These are phyloP conservation scores for Geothlypis trichas DNA, from an alignment of 2,113 vertebrate species.

Conservation along the genomic window DNA sequence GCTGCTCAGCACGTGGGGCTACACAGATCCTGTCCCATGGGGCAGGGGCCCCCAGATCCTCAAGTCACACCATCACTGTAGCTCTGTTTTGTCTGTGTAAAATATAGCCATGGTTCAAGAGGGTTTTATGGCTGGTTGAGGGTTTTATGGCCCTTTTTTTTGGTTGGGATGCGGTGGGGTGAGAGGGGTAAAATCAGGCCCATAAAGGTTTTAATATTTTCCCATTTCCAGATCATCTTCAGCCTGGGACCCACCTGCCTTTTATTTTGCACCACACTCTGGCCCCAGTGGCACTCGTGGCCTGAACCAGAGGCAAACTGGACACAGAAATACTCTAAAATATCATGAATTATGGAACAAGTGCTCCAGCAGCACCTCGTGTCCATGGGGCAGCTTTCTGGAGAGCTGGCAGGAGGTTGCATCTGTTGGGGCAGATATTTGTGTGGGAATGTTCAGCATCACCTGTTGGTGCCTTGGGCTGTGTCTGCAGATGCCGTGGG, in stretches of 20 bases:
- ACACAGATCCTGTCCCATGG: background rate
- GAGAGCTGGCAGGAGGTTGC: background rate
- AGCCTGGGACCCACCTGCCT: background rate
- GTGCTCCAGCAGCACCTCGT: background rate
- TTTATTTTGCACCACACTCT: background rate
- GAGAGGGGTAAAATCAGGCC: background rate
- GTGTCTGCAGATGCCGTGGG: fast-evolving
- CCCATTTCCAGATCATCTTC: background rate
- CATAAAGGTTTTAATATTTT: background rate
- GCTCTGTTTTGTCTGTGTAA: background rate
- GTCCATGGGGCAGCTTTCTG: background rate
- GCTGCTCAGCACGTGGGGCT: fast-evolving
- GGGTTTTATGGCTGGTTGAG: background rate
- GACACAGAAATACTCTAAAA: background rate
- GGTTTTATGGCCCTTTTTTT: no score
- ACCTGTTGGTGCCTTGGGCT: fast-evolving
- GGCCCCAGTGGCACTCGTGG: background rate
- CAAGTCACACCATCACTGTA: background rate
- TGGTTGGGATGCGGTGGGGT: no score
- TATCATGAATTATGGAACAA: background rate
- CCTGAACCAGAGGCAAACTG: background rate
- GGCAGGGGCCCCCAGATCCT: background rate
- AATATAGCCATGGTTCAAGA: background rate
- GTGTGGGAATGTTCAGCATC: background rate
- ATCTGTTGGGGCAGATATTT: background rate